phyloP scores from a whole-genome alignment of 2,113 vertebrate species.

The Zosterops lateralis region DNA sequence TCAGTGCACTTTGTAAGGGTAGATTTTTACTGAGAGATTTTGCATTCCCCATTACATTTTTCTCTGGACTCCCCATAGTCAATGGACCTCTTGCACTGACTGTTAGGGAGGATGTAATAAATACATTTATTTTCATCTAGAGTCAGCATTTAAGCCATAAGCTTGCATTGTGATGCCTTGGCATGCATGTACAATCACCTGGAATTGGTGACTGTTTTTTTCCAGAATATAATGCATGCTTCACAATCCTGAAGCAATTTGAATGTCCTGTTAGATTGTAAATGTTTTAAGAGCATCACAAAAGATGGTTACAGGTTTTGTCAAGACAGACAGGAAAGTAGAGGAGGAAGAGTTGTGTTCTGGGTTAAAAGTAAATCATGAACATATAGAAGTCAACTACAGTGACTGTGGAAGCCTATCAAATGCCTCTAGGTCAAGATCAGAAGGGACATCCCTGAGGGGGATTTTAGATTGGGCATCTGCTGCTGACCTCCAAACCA shows the following conservation, averaged over 20 bases:
- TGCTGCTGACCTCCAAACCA: neutral
- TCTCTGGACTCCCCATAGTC: neutral
- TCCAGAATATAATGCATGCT: neutral
- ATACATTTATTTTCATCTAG: neutral
- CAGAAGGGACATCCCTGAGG: neutral
- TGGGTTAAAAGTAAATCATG: neutral
- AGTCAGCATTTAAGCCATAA: neutral
- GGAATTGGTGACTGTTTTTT: neutral
- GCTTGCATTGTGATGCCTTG: neutral
- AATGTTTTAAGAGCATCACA: neutral
- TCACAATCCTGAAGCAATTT: neutral
- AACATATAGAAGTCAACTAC: neutral
- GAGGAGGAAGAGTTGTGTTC: fast-evolving
- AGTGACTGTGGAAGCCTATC: neutral
- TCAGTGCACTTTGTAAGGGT: neutral
- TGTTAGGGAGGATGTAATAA: neutral
- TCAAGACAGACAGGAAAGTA: neutral
- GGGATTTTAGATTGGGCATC: neutral
- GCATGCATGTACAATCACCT: neutral
- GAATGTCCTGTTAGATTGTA: neutral
- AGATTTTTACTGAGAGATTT: neutral
- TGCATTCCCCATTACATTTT: neutral
- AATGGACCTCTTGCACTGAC: neutral
- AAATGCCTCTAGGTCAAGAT: neutral
- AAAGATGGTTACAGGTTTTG: neutral